Evolutionary conservation across 2,113 vertebrate species (phyloP).

Genomic region (Semnornis frantzii): DNA sequence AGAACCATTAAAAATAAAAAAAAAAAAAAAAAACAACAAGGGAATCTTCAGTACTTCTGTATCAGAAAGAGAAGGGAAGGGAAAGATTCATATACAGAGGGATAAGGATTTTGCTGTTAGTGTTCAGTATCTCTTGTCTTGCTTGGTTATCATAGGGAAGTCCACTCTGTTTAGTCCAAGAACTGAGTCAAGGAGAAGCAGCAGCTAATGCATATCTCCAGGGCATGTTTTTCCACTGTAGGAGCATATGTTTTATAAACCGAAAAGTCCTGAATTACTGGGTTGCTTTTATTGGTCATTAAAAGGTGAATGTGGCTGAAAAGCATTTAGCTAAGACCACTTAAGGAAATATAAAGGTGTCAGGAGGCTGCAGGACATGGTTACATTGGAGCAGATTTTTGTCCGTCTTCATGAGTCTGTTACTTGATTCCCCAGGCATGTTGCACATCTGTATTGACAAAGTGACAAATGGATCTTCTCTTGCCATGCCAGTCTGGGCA

Average conservation of each 20-base stretch:
- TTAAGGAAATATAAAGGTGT: neutral
- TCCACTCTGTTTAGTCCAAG: neutral
- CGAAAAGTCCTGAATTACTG: neutral
- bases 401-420: neutral
- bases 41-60: neutral
- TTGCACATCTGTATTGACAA: neutral
- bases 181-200: neutral
- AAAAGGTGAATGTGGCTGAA: neutral
- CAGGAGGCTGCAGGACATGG: neutral
- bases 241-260: neutral
- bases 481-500: neutral
- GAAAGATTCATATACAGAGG: neutral
- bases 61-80: neutral
- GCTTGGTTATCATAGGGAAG: neutral
- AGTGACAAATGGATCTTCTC: neutral
- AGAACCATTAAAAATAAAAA: neutral
- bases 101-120: neutral
- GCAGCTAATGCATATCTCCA: neutral
- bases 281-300: neutral
- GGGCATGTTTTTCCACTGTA: neutral
- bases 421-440: neutral
- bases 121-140: neutral
- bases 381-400: neutral
- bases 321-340: neutral
- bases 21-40: neutral